Conservation (phyloP, 2,113 vertebrate species). For the Pungitius pungitius region DNA sequence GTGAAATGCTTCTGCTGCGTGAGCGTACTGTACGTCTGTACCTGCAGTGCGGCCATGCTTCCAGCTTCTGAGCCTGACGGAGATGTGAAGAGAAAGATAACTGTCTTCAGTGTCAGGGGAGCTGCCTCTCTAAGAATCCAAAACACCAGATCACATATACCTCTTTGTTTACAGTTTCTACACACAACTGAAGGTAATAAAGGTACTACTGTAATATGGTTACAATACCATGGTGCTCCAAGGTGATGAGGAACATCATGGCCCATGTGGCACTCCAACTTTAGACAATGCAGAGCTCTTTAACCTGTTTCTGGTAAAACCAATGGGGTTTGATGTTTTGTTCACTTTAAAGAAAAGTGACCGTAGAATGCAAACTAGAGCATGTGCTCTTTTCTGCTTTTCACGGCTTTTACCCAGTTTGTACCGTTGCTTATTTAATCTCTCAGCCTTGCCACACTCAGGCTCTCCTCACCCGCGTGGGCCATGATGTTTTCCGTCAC, state of each 20-base stretch:
- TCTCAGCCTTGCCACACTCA: constrained; percentile 78
- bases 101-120: constrained; percentile 88
- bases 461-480: constrained; percentile 78
- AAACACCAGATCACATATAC: constrained; percentile 92
- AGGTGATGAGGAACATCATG: constrained; percentile 89
- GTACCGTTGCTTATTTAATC: constrained; percentile 87
- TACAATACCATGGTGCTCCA: constrained; percentile 96
- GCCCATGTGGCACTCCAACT: constrained; percentile 86
- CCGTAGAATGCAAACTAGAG: constrained; percentile 55
- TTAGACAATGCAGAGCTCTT: constrained; percentile 64
- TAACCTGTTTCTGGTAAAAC: constrained; percentile 64
- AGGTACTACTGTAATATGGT: constrained; percentile 98
- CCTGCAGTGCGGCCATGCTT: constrained; percentile 58
- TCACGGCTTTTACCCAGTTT: constrained; percentile 78
- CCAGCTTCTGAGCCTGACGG: constrained; percentile 85
- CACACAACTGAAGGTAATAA: constrained; percentile 89
- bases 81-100: constrained; percentile 73
- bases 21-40: constrained; percentile 40
- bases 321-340: constrained; percentile 23
- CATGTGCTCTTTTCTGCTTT: constrained; percentile 70
- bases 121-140: constrained; percentile 89
- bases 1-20: constrained; percentile 54
- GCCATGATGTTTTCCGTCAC: constrained; percentile 84
- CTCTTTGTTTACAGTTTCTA: constrained; percentile 99
- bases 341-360: constrained; percentile 37